Evolutionary conservation across 2,888 invertebrate species (phyloP).

Genomic region (Atrina japonica): DNA sequence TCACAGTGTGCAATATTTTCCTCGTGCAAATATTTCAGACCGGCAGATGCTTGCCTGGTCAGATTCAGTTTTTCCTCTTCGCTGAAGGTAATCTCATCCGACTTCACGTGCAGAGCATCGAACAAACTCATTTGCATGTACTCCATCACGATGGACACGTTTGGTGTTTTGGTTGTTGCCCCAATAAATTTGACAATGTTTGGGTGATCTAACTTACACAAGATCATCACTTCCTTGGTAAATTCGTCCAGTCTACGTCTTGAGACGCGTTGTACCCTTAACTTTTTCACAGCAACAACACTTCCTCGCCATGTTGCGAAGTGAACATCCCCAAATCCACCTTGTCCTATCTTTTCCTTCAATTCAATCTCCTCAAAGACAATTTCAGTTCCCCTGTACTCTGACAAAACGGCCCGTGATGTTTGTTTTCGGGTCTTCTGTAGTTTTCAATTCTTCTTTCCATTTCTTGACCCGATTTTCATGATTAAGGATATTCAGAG

Average conservation of each 20-base stretch:
- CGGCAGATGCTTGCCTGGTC: constrained; percentile 39
- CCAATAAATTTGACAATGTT: constrained; percentile 53
- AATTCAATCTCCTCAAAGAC: constrained; percentile 40
- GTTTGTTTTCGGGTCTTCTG: constrained; percentile 34
- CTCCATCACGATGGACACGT: constrained; percentile 52
- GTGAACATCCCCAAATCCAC: constrained; percentile 51
- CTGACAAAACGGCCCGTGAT: constrained; percentile 22
- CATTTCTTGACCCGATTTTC: constrained; percentile 5
- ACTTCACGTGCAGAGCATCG: constrained; percentile 44
- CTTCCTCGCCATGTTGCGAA: constrained; percentile 47
- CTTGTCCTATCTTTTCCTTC: constrained; percentile 46
- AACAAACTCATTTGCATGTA: constrained; percentile 53
- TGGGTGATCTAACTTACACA: constrained; percentile 45
- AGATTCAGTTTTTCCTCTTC: constrained; percentile 48
- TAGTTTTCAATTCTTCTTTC: constrained; percentile 10
- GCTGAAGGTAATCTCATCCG: constrained; percentile 39
- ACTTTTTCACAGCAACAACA: constrained; percentile 52
- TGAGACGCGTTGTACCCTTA: constrained; percentile 43
- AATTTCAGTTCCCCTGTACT: constrained; percentile 40
- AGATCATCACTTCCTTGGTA: constrained; percentile 39
- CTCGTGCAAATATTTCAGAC: constrained; percentile 51
- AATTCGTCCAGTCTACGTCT: constrained; percentile 41
- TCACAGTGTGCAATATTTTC: constrained; percentile 56
- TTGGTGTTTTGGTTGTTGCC: constrained; percentile 46
- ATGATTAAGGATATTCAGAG: too few species aligned